Evolutionary conservation across 2,113 vertebrate species (phyloP).

Genomic region (Osmerus mordax): DNA sequence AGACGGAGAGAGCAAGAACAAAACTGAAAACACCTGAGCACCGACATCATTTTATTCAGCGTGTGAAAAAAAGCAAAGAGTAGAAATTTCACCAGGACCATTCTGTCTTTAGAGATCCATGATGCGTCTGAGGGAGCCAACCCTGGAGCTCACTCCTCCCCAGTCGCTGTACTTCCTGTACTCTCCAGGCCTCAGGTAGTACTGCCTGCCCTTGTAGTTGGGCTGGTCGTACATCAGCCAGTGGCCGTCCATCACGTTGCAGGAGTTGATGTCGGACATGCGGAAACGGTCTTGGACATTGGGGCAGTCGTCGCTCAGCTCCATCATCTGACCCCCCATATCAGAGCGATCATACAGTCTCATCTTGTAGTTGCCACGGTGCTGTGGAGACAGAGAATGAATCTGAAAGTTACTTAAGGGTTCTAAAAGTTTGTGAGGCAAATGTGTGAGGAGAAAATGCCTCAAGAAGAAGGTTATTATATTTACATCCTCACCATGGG

Average conservation of each 20-base stretch:
- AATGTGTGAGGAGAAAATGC: too few species aligned
- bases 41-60: slow-evolving; percentile 65
- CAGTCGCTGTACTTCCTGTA: slow-evolving; percentile 61
- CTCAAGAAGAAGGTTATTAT: too few species aligned
- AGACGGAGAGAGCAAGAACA: slow-evolving; percentile 63
- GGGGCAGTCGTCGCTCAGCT: slow-evolving; percentile 64
- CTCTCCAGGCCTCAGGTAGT: slow-evolving; percentile 59
- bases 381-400: slow-evolving; percentile 22
- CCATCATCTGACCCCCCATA: slow-evolving; percentile 66
- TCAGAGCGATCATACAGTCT: slow-evolving; percentile 65
- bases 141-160: slow-evolving; percentile 49
- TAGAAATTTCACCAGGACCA: slow-evolving; percentile 62
- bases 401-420: not conserved
- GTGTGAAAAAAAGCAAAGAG: slow-evolving; percentile 66
- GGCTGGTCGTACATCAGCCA: slow-evolving; percentile 74
- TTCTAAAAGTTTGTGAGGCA: too few species aligned
- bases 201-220: slow-evolving; percentile 63
- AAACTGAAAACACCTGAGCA: slow-evolving; percentile 51
- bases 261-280: slow-evolving; percentile 67
- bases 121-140: slow-evolving; percentile 58
- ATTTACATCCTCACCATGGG: slow-evolving; percentile 47
- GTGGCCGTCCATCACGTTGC: slow-evolving; percentile 70
- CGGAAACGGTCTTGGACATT: slow-evolving; percentile 63
- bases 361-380: slow-evolving; percentile 61
- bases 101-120: slow-evolving; percentile 60